A percentile compares a stretch with the other conserved stretches of the same genome.
phyloP scores from a whole-genome alignment of 2,888 invertebrate species.

The Lycia hirtaria region DNA sequence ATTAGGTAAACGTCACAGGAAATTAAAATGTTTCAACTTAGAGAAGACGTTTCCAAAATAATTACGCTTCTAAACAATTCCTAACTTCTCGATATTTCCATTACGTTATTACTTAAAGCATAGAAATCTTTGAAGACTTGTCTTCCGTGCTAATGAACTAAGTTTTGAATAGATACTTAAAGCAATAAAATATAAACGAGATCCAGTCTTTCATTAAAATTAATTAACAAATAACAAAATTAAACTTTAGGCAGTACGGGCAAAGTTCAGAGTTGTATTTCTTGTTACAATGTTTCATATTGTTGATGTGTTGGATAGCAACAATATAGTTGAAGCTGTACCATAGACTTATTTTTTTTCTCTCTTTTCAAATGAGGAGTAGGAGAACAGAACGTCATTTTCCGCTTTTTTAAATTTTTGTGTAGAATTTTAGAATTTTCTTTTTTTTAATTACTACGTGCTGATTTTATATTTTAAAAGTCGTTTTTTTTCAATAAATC shows the following conservation, averaged over 20 bases:
- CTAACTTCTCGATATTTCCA: conserved; percentile 5
- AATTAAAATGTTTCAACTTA: neutral
- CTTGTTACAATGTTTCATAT: neutral
- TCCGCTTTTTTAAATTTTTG: too few relatives aligned
- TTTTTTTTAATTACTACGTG: too few relatives aligned
- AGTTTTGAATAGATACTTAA: conserved; percentile 10
- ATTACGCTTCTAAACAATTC: conserved; percentile 8
- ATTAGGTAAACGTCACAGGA: neutral
- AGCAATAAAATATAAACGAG: conserved; percentile 12
- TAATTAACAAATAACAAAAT: conserved; percentile 9
- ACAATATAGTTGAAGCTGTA: too few relatives aligned
- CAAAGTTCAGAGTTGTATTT: neutral
- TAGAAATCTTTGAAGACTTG: conserved; percentile 4
- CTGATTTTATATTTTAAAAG: too few relatives aligned
- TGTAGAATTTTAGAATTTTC: too few relatives aligned
- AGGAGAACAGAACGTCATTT: too few relatives aligned
- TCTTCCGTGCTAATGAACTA: conserved; percentile 15
- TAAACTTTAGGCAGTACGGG: conserved; percentile 1
- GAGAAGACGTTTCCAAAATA: neutral
- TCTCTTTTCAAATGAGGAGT: too few relatives aligned
- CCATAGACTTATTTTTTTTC: too few relatives aligned
- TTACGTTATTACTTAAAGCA: conserved; percentile 11
- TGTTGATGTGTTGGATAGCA: neutral
- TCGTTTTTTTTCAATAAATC: too few relatives aligned
- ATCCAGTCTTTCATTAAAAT: conserved; percentile 13